Evolutionary conservation across 2,888 invertebrate genomes (phyloP).

Genomic region (Lottia gigantea): DNA sequence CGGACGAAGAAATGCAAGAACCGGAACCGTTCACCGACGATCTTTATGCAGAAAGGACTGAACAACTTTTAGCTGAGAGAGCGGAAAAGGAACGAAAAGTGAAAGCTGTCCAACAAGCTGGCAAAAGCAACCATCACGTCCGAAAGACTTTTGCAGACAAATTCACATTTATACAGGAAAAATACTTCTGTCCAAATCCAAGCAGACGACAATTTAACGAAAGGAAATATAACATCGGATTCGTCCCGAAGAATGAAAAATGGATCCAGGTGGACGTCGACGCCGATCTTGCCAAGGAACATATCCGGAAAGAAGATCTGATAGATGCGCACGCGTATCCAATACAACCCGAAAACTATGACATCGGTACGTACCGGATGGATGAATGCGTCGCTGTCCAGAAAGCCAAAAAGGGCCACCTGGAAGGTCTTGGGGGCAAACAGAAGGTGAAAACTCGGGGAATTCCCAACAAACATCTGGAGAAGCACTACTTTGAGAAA

Average conservation of each 20-base stretch:
- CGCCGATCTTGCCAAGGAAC: not conserved
- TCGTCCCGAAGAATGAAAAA: not conserved
- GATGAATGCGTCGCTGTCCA: not conserved
- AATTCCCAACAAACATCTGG: slow-evolving; percentile 1
- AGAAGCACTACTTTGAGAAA: not conserved
- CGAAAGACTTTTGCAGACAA: no score
- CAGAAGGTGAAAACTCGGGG: not conserved
- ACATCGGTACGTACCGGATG: slow-evolving; percentile 1
- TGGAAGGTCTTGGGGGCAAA: not conserved
- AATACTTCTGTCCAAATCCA: no score
- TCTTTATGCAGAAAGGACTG: no score
- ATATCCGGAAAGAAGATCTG: not conserved
- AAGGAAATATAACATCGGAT: not conserved
- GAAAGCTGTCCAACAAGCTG: no score
- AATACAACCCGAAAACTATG: not conserved
- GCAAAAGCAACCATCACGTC: no score
- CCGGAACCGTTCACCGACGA: no score
- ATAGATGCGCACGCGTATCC: not conserved
- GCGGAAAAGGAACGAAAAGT: no score
- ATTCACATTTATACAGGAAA: no score
- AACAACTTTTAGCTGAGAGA: no score
- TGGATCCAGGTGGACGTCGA: not conserved
- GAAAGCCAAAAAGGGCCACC: not conserved
- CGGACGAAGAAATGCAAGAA: no score
- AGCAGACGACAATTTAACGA: no score